Evolutionary conservation across 2,888 invertebrate species (phyloP).

Genomic region (Eulithis testata): DNA sequence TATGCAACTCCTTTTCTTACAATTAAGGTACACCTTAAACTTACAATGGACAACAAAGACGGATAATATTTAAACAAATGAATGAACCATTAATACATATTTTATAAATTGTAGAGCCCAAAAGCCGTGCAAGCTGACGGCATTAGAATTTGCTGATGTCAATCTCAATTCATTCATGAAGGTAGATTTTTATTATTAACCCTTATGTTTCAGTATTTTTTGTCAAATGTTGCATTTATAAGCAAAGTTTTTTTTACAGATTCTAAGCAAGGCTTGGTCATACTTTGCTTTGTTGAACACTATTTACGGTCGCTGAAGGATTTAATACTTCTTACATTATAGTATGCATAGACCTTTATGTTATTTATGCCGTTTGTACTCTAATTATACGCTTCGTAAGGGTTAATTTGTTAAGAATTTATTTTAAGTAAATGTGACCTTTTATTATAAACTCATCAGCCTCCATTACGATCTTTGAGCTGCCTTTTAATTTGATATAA

Average conservation of each 20-base stretch:
- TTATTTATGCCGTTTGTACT: neutral
- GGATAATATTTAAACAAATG: neutral
- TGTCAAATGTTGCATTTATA: too few relatives aligned
- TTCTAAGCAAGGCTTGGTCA: constrained; percentile 19
- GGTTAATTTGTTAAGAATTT: neutral
- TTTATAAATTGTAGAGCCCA: constrained; percentile 17
- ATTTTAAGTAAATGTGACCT: constrained; percentile 1
- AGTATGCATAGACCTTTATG: neutral
- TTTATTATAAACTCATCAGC: constrained; percentile 12
- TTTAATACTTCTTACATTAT: neutral
- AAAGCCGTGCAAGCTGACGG: constrained; percentile 15
- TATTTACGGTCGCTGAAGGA: constrained; percentile 2
- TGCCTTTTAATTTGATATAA: constrained; percentile 4
- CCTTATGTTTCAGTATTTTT: too few relatives aligned
- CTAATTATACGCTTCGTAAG: constrained; percentile 2
- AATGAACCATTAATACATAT: neutral
- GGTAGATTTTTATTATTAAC: constrained; percentile 1
- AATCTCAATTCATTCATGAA: constrained; percentile 17
- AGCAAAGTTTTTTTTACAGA: constrained; percentile 8
- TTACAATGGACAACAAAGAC: too few relatives aligned
- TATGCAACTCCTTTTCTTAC: constrained; percentile 14
- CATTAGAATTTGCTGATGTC: constrained; percentile 14
- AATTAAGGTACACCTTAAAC: neutral
- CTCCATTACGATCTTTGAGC: neutral
- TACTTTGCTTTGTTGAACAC: constrained; percentile 17